Conservation (phyloP, 92 coral and sea anemone species). For the Nematostella vectensis region DNA sequence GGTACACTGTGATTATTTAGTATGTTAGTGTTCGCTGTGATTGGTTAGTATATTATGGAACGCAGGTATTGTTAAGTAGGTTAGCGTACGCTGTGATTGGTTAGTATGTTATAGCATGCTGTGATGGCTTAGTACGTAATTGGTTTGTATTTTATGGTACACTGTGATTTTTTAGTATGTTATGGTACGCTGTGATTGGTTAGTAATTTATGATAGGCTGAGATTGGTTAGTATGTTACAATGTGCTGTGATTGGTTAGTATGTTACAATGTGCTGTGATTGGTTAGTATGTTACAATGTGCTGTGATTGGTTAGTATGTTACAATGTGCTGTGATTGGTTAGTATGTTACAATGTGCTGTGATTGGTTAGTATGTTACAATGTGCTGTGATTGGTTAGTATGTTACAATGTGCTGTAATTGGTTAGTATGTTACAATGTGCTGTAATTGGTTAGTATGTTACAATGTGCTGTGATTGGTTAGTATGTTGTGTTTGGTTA, state of each 20-base stretch:
- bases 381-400: constrained; percentile 5
- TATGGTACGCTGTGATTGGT: not conserved
- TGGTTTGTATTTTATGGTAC: not conserved
- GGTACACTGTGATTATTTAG: not conserved
- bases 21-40: not conserved
- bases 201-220: not conserved
- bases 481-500: not conserved
- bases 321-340: not conserved
- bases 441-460: constrained; percentile 1
- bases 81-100: not conserved
- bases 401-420: not conserved
- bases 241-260: not conserved
- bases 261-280: not conserved
- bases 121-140: not conserved
- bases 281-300: not conserved
- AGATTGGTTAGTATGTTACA: not conserved
- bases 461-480: constrained; percentile 1
- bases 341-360: constrained; percentile 4
- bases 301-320: constrained; percentile 1
- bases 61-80: not conserved
- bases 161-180: constrained; percentile 2
- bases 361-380: not conserved
- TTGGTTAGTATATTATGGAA: not conserved
- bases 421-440: not conserved
- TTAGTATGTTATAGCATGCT: not conserved